phyloP scores from a whole-genome alignment of 2,113 vertebrate species.

The Chroicocephalus ridibundus region DNA sequence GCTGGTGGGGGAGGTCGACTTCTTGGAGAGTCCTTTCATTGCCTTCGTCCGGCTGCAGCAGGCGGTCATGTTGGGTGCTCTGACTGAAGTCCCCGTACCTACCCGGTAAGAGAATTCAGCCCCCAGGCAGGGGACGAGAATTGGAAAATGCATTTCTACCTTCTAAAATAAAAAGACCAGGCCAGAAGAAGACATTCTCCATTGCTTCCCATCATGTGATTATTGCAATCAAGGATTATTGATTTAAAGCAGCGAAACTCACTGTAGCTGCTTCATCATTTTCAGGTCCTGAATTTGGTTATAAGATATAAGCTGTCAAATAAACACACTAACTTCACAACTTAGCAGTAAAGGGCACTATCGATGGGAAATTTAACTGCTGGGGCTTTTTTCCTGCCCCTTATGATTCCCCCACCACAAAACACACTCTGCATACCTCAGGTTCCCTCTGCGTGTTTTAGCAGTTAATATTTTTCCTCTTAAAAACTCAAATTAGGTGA shows the following conservation, averaged over 20 bases:
- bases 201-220: rapidly evolving
- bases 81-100: slow-evolving; percentile 96
- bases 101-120: slow-evolving; percentile 81
- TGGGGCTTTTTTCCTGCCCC: not conserved
- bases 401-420: not conserved
- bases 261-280: not conserved
- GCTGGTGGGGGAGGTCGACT: slow-evolving; percentile 96
- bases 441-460: not conserved
- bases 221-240: rapidly evolving
- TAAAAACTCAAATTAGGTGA: not conserved
- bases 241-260: not conserved
- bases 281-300: not conserved
- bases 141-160: not conserved
- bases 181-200: no score
- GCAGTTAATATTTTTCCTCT: not conserved
- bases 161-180: rapidly evolving
- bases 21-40: slow-evolving; percentile 92
- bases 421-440: no score
- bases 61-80: slow-evolving; percentile 94
- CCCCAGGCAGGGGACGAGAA: no score
- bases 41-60: slow-evolving; percentile 95
- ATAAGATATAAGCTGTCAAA: not conserved
- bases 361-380: not conserved
- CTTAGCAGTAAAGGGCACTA: not conserved
- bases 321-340: not conserved